Evolutionary conservation across 1,140 invertebrate genomes (phyloP), one percentile per base, ranked within the genome.

Genomic region (Papilio polyxenes): DNA sequence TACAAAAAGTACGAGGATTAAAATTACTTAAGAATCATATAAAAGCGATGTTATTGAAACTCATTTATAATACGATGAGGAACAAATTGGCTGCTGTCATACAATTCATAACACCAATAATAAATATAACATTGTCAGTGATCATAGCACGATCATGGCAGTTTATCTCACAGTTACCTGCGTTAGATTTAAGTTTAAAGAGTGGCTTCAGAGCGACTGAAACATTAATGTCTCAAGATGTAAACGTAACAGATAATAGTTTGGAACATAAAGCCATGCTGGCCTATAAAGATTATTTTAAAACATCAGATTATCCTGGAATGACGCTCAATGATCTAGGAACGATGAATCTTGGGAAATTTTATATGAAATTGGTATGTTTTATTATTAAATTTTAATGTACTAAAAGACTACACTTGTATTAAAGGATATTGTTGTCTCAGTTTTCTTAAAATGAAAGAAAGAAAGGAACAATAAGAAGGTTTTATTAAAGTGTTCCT

Each of bases 11-110:
- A 1, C 85, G 86, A 79, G 95, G 95, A 7, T 83, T 88, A 1
- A 86, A 87, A 80, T 87, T 96, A 59, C 87, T 95, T 6, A 86
- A 83, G 15, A 96, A 96, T 77, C 96, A 97, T 88, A 95, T 95
- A 86, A 91, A 91, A 48, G 96, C 96, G 0, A 96, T 97, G 95
- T 87, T 97, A 23, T 89, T 96, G 44, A 97, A 97, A 85, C 95
- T 96, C 80, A 85, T 94, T 3, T 92, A 96, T 13, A 95, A 95
- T 10, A 93, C 95, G 0, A 92, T 93, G 77, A 91, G 96, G 51
- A 95, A 95, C 49, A 96, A 96, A 92, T 79, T 96, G 4, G 86
- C 95, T 0, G 90, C 95, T 0, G 75, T 96, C 0, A 94, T 96
- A 87, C 96, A 96, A 86, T 94, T 96, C 56, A 82, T 95, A 5